phyloP scores from a whole-genome alignment of 2,113 vertebrate genomes.

The Pterocles gutturalis region DNA sequence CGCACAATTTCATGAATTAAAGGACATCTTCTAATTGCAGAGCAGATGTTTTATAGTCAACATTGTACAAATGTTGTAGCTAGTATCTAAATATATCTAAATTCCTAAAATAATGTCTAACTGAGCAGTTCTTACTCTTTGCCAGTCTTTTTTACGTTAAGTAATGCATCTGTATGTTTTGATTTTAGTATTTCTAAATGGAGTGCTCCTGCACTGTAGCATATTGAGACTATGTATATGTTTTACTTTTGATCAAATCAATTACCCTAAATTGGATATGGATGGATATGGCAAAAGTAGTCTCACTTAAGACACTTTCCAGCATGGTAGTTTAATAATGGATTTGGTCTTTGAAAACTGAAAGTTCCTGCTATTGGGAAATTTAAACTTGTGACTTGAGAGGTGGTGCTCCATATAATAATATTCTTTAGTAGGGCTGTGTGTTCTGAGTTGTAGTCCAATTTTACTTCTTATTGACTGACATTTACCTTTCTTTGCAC shows the following conservation, averaged over 20 bases:
- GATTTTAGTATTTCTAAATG: background rate
- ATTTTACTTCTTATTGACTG: background rate
- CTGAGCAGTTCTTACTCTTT: background rate
- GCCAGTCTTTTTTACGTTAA: background rate
- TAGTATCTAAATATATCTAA: background rate
- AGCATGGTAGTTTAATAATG: background rate
- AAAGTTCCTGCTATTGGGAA: background rate
- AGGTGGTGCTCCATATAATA: background rate
- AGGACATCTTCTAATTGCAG: background rate
- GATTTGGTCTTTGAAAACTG: background rate
- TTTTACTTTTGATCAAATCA: background rate
- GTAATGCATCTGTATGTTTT: background rate
- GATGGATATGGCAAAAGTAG: background rate
- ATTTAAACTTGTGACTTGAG: background rate
- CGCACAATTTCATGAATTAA: background rate
- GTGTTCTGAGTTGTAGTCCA: background rate
- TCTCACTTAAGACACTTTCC: background rate
- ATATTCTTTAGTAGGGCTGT: background rate
- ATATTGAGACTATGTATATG: background rate
- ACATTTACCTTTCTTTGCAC: background rate
- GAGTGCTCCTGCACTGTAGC: background rate
- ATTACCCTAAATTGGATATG: too few species aligned
- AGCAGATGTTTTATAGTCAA: background rate
- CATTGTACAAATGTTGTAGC: background rate
- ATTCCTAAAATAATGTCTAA: background rate